A percentile compares a stretch with the other conserved stretches of the same genome.
These are phyloP conservation scores for Telmatherina bonti DNA, from an alignment of 2,797 vertebrate genomes.

Conservation along the genomic window DNA sequence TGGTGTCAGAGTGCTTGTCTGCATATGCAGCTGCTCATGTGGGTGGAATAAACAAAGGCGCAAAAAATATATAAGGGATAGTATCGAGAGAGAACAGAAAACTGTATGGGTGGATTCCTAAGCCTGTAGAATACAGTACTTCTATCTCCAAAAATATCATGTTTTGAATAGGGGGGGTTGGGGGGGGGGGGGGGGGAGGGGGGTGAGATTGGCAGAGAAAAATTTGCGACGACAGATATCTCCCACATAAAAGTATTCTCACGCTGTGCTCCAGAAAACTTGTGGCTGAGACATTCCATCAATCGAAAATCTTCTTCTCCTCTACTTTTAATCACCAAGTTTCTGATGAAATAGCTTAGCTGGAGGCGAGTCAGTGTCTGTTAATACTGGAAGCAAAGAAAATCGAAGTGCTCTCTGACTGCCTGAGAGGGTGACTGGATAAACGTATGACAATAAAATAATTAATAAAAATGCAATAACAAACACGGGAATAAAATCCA, in stretches of 20 bases:
- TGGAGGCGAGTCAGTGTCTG: slow-evolving; percentile 44
- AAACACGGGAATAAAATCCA: background rate
- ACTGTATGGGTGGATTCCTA: slow-evolving; percentile 39
- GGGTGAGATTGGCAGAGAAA: slow-evolving; percentile 60
- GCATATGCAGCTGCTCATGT: slow-evolving; percentile 53
- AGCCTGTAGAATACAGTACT: slow-evolving; percentile 66
- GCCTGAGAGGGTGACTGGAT: slow-evolving; percentile 24
- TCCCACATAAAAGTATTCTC: slow-evolving; percentile 66
- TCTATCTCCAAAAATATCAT: slow-evolving; percentile 68
- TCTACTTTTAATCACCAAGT: slow-evolving; percentile 66
- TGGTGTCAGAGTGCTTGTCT: slow-evolving; percentile 38
- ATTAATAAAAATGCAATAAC: background rate
- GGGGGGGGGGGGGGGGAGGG: too few relatives aligned
- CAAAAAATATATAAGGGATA: slow-evolving; percentile 45
- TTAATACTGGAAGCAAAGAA: slow-evolving; percentile 52
- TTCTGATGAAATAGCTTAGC: slow-evolving; percentile 68
- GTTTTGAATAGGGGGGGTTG: slow-evolving; percentile 37
- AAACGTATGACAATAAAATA: slow-evolving; percentile 2
- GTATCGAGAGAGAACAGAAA: slow-evolving; percentile 52
- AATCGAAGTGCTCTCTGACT: slow-evolving; percentile 34
- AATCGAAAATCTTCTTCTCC: slow-evolving; percentile 56
- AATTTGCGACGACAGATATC: slow-evolving; percentile 68
- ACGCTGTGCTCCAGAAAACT: slow-evolving; percentile 64
- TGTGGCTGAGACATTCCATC: slow-evolving; percentile 60
- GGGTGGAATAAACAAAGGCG: slow-evolving; percentile 67